Percentiles rank a stretch among this genome's conserved stretches.
Conservation (phyloP, 2,797 vertebrate species). For the Eutrigla gurnardus region DNA sequence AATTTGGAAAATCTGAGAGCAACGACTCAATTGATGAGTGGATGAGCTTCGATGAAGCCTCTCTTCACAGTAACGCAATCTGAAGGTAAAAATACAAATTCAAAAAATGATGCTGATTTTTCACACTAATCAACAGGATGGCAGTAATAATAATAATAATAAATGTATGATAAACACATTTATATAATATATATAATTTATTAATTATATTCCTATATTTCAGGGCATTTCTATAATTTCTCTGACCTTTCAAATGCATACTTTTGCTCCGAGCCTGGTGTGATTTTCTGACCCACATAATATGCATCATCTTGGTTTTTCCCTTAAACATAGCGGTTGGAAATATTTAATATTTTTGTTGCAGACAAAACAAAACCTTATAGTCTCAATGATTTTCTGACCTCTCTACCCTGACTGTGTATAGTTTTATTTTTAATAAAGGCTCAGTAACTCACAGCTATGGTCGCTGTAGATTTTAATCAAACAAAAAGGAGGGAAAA, state of each 20-base stretch:
- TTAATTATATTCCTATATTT: neutral
- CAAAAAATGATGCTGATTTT: no score
- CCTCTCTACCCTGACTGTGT: neutral
- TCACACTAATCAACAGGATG: no score
- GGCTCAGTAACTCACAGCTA: neutral
- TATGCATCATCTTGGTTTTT: neutral
- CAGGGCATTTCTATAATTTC: neutral
- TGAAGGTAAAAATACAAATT: no score
- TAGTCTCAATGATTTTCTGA: neutral
- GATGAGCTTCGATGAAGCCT: neutral
- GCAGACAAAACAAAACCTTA: neutral
- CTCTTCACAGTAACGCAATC: neutral
- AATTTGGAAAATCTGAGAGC: constrained; percentile 49
- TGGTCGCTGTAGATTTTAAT: neutral
- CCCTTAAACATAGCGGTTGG: neutral
- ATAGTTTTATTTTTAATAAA: neutral
- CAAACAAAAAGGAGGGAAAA: neutral
- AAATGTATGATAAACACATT: no score
- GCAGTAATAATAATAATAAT: no score
- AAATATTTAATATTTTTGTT: neutral
- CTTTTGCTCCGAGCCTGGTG: neutral
- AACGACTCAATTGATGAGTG: constrained; percentile 24
- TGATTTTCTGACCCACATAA: constrained; percentile 39
- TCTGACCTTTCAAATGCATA: constrained; percentile 25
- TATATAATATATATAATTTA: no score